Evolutionary conservation across 1,140 invertebrate genomes (phyloP).

Genomic region (Thaumatotibia leucotreta): DNA sequence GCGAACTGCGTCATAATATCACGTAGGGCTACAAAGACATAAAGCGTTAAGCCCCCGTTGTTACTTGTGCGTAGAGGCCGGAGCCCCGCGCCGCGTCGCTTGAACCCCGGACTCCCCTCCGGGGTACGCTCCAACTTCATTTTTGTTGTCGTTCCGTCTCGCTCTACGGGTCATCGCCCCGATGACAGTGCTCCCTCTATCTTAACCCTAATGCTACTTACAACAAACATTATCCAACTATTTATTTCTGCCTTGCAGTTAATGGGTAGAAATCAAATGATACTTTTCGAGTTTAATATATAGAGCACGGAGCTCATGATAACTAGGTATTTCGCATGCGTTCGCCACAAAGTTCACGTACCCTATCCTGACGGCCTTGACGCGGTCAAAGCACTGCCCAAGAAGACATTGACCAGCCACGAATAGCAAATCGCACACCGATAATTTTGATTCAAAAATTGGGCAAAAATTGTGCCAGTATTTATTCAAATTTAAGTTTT

Average conservation of each 20-base stretch:
- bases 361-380: constrained; percentile 56
- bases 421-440: constrained; percentile 11
- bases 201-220: constrained; percentile 66
- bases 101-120: background rate
- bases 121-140: constrained; percentile 61
- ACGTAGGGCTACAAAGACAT: background rate
- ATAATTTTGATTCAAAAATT: background rate
- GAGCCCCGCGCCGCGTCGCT: background rate
- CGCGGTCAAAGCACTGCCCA: constrained; percentile 50
- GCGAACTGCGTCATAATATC: background rate
- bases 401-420: constrained; percentile 50
- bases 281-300: constrained; percentile 16
- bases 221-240: constrained; percentile 42
- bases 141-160: constrained; percentile 71
- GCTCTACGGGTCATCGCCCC: constrained; percentile 68
- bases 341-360: constrained; percentile 45
- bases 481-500: too few species aligned
- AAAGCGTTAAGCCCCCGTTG: background rate
- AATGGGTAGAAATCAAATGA: background rate
- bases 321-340: constrained; percentile 23
- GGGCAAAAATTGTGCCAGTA: background rate
- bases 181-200: constrained; percentile 60
- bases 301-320: background rate
- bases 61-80: background rate
- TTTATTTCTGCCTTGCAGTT: background rate